Base-by-base conservation (phyloP, 2,888 invertebrate species). In the Mesorhabditis spiculigera region DNA sequence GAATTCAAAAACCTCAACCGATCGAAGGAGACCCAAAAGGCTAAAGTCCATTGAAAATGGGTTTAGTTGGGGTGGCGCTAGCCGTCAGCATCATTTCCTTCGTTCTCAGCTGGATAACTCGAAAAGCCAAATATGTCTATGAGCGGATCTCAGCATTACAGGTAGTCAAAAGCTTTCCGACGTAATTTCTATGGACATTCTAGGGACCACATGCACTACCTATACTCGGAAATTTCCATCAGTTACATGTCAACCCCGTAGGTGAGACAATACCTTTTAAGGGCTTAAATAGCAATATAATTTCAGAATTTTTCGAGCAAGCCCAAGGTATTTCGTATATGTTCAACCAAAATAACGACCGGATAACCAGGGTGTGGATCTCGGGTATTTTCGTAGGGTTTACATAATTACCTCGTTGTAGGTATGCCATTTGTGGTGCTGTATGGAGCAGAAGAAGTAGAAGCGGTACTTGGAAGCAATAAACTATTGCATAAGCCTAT, bases 401-500 rank as follows among this genome's bases (percentile, higher is more conserved):
- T 13, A 65, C 41, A 43, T 4, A 13, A 13, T 28, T 61, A 45
- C 43, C 13, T 13, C 10, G 0, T 50, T n/a, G 8, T 66, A 58
- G 78, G 78, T n/a, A 69, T 67, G 8, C 84, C 86, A 6, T 82
- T 85, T 67, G 81, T 85, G 5, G n/a, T 86, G 45, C 66, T 86
- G n/a, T 86, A 83, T 65, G 85, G 85, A 4, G 81, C 85, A 4
- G 83, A 84, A 61, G 86, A 86, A 66, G 75, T 76, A 65, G 85
- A 85, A 68, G 81, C 81, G 6, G 79, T 88, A 16, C 75, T 88
- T 28, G 81, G 82, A 28, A 81, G 85, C 70, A 84, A 82, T 65
- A 87, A 84, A 66, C 81, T 86, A 73, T 76, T 87, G 43, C 83
- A 86, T 68, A 87, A 88, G 73, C 84, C 87, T 5, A 81, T 81